Percentiles rank a stretch among this genome's conserved stretches.
Conservation (phyloP, 2,113 vertebrate genomes). For the Ameiurus melas region DNA sequence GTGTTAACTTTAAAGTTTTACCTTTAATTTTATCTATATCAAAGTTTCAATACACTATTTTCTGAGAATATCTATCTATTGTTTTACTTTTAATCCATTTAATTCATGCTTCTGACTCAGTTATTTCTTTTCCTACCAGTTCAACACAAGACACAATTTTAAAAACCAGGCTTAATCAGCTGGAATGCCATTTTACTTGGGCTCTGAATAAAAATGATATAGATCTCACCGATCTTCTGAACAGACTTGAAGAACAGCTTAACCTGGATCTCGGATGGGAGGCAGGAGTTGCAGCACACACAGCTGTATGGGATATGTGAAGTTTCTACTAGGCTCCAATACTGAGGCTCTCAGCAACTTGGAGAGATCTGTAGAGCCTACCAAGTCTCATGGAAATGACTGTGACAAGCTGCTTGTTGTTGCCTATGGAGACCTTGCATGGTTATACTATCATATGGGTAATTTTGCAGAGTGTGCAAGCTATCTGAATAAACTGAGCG, state of each 20-base stretch:
- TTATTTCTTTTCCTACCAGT: neutral
- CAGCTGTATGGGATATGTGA: slow-evolving; percentile 47
- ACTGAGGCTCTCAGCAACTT: slow-evolving; percentile 41
- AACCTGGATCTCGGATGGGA: neutral
- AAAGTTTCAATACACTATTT: neutral
- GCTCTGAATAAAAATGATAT: slow-evolving; percentile 38
- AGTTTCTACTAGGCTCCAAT: slow-evolving; percentile 36
- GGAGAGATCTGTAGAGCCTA: slow-evolving; percentile 32
- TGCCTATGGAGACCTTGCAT: slow-evolving; percentile 57
- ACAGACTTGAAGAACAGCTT: slow-evolving; percentile 29
- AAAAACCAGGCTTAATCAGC: slow-evolving; percentile 42
- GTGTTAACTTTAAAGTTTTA: no score
- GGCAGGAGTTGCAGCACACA: neutral
- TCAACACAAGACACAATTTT: slow-evolving; percentile 11
- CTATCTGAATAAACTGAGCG: no score
- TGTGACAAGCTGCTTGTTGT: slow-evolving; percentile 42
- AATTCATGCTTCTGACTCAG: no score
- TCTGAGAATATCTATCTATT: neutral
- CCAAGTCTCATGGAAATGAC: slow-evolving; percentile 21
- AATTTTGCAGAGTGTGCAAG: slow-evolving; percentile 31
- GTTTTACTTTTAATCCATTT: neutral
- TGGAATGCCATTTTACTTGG: slow-evolving; percentile 63
- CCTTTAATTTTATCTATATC: neutral
- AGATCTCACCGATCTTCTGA: slow-evolving; percentile 42
- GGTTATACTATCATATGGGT: slow-evolving; percentile 54